Evolutionary conservation across 2,888 invertebrate genomes (phyloP).

Genomic region (Parnassius smintheus): DNA sequence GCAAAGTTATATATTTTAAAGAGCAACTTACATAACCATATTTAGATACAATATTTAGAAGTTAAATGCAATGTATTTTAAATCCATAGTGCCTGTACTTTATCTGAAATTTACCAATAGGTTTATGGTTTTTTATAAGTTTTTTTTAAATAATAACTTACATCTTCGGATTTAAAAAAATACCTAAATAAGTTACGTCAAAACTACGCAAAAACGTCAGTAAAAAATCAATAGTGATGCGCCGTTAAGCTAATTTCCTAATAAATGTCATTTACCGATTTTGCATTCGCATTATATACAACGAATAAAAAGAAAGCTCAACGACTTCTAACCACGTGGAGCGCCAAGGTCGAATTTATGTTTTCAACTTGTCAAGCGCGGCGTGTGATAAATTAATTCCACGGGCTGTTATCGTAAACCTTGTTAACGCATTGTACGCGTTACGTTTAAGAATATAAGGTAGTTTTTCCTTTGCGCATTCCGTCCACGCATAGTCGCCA

Average conservation of each 20-base stretch:
- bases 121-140: no score
- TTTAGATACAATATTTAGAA: no score
- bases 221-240: background rate
- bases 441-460: slow-evolving; percentile 39
- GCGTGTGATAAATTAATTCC: slow-evolving; percentile 82
- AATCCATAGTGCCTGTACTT: no score
- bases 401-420: slow-evolving; percentile 72
- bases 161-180: no score
- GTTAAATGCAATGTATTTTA: no score
- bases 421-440: slow-evolving; percentile 38
- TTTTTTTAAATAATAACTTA: no score
- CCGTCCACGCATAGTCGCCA: slow-evolving; percentile 79
- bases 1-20: no score
- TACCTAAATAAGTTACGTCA: no score
- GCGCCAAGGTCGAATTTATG: slow-evolving; percentile 81
- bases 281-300: slow-evolving; percentile 30
- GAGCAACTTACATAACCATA: no score
- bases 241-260: background rate
- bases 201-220: background rate
- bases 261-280: background rate
- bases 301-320: slow-evolving; percentile 51
- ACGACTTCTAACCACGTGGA: slow-evolving; percentile 76
- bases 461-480: slow-evolving; percentile 44
- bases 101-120: no score
- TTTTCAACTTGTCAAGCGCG: slow-evolving; percentile 82